Conservation (phyloP, 1,140 invertebrate genomes). For the Drosophila ficusphila region DNA sequence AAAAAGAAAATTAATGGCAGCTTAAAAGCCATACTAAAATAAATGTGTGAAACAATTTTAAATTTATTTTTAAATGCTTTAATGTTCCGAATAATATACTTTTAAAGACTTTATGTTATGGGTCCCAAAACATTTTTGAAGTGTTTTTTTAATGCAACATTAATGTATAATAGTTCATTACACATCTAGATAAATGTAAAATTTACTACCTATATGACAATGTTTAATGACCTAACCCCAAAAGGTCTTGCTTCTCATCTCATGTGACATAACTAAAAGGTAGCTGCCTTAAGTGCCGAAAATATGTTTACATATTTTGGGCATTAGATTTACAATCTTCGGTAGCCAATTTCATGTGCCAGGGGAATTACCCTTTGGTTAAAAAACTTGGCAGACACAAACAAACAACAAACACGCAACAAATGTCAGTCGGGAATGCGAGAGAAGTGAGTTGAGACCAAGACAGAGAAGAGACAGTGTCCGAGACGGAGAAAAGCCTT, state of each 20-base stretch:
- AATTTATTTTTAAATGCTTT: too few species aligned
- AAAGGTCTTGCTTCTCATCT: too few species aligned
- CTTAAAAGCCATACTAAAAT: too few species aligned
- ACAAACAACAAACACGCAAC: conserved; percentile 61
- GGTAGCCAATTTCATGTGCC: not conserved
- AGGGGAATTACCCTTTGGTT: conserved; percentile 24
- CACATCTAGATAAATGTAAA: too few species aligned
- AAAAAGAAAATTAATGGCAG: too few species aligned
- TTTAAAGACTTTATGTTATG: too few species aligned
- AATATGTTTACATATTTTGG: not conserved
- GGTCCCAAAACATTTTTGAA: too few species aligned
- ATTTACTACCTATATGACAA: not conserved
- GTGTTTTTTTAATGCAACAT: too few species aligned
- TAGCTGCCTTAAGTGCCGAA: not conserved
- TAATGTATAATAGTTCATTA: too few species aligned
- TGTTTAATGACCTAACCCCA: not conserved
- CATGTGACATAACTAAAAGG: not conserved
- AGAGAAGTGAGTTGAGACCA: conserved; percentile 8
- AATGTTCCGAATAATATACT: too few species aligned
- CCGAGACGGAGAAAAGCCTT: conserved; percentile 54
- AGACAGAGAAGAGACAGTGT: not conserved
- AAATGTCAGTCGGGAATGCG: conserved; percentile 61
- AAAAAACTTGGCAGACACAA: conserved; percentile 8
- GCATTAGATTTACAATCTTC: conserved; percentile 10
- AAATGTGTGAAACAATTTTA: too few species aligned